Evolutionary conservation across 2,113 vertebrate genomes (phyloP).

Genomic region (Antechinus flavipes): DNA sequence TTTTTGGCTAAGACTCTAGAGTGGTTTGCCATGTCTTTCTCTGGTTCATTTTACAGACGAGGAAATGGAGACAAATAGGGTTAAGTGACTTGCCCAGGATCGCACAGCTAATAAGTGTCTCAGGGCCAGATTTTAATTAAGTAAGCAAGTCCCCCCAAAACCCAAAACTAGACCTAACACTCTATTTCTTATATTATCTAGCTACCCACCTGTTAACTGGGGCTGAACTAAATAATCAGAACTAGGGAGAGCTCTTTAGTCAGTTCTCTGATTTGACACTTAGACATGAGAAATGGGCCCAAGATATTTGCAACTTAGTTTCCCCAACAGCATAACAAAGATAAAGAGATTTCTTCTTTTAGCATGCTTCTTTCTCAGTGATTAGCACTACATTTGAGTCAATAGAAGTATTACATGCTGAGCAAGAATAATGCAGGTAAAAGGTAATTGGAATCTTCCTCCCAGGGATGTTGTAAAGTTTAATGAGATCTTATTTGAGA

Average conservation of each 20-base stretch:
- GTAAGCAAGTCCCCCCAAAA: neutral
- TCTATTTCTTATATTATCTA: neutral
- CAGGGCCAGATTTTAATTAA: neutral
- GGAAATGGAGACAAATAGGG: neutral
- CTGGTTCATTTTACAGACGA: neutral
- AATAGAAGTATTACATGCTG: neutral
- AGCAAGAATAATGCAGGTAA: neutral
- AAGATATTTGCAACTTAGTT: neutral
- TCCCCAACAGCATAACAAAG: neutral
- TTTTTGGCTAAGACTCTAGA: neutral
- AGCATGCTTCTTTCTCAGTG: neutral
- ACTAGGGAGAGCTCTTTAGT: neutral
- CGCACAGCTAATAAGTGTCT: neutral
- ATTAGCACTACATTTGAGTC: conserved; percentile 6
- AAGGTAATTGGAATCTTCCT: neutral
- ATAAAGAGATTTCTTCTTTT: neutral
- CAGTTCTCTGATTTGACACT: neutral
- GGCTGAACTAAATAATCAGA: neutral
- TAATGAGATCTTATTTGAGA: conserved; percentile 48
- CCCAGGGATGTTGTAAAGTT: neutral
- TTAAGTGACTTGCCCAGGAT: neutral
- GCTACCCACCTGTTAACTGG: neutral
- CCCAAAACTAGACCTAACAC: neutral
- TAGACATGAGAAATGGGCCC: neutral
- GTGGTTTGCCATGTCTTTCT: neutral